A percentile compares a stretch with the other conserved stretches of the same genome.
These are phyloP conservation scores for Reinhardtius hippoglossoides DNA, from an alignment of 2,113 vertebrate genomes.

Conservation along the genomic window DNA sequence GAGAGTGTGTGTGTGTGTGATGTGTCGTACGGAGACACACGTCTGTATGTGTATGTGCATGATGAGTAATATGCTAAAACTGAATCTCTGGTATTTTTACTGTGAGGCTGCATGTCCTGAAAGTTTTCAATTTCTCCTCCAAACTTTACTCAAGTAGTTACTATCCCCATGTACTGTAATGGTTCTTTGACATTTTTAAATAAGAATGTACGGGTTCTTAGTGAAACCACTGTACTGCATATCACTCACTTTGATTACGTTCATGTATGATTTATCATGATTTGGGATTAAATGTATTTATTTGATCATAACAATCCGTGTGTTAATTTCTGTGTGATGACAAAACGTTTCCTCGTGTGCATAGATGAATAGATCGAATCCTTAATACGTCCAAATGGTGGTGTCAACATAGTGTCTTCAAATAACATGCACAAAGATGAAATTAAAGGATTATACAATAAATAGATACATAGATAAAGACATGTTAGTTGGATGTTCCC, in stretches of 20 bases:
- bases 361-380: background rate
- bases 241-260: conserved; percentile 53
- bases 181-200: conserved; percentile 19
- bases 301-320: conserved; percentile 38
- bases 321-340: background rate
- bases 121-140: conserved; percentile 19
- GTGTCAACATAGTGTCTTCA: background rate
- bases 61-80: conserved; percentile 41
- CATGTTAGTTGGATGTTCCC: too few relatives aligned
- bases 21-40: conserved; percentile 32
- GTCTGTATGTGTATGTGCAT: conserved; percentile 58
- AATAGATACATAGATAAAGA: too few relatives aligned
- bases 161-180: conserved; percentile 33
- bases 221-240: conserved; percentile 55
- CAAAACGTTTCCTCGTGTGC: background rate
- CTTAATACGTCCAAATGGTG: background rate
- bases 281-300: conserved; percentile 69
- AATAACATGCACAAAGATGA: too few relatives aligned
- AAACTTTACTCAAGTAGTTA: conserved; percentile 30
- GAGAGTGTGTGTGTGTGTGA: conserved; percentile 34
- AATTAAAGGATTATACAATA: too few relatives aligned
- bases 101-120: conserved; percentile 57
- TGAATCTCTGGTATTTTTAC: conserved; percentile 46
- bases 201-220: conserved; percentile 45
- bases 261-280: conserved; percentile 46